Evolutionary conservation across 2,113 vertebrate species (phyloP), one percentile per base, ranked within the genome.

Genomic region (Lonchura striata): DNA sequence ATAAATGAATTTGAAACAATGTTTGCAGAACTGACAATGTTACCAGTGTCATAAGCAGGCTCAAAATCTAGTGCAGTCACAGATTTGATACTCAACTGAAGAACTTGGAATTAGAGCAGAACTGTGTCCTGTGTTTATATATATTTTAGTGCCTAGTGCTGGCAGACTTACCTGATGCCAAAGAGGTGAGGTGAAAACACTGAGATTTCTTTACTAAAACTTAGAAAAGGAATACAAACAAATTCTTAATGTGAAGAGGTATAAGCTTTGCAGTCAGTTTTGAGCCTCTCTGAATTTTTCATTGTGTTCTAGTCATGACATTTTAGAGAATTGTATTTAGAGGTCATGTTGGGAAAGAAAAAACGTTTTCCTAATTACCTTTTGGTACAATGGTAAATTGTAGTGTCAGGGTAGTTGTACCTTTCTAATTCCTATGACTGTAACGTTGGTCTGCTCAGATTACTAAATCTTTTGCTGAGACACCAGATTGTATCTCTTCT

Each of bases 171-270:
- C 98, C 98, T 98, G 98, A 98, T 96, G 98, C 98, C 96, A 96
- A 99, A 97, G 98, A 99, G 97, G 98, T 98, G 78, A 98, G 98
- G 97, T 98, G 98, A 97, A 99, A 99, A 99, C 96, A 99, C 98
- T 98, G 93, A 98, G 97, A 94, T 98, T 99, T 98, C 98, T 98
- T 7, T 65, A 98, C 98, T 98, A 98, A 70, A 97, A 96, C 77
- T 94, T 98, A 28, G 97, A 98, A 95, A 93, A 83, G 97, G 91
- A 63, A 81, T 96, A 95, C 86, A 97, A 98, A 98, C 98, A 98
- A 99, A 97, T 91, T 86, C 83, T 80, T 97, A 94, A 97, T 95
- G 13, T 91, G 56, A 69, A 56, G 35, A 72, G 9, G 4, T 65
- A 8, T 21, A 49, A 68, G 15, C 9, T 77, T 50, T 31, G 50